phyloP scores from a whole-genome alignment of 2,888 invertebrate genomes.

The Helobdella robusta region DNA sequence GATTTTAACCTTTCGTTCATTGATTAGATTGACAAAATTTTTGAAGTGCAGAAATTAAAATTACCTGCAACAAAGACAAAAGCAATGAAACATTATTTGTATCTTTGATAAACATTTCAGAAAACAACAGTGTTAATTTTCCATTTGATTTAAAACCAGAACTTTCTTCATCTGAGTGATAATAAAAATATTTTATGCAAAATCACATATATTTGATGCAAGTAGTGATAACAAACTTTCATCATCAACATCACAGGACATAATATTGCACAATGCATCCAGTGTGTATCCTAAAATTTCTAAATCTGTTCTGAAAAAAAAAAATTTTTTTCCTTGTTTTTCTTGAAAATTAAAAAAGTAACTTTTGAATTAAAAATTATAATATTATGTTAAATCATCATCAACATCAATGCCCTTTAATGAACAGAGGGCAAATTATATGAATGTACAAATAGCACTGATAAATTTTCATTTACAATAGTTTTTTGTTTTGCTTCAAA shows the following conservation, averaged over 20 bases:
- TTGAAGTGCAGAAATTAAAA: too few relatives aligned
- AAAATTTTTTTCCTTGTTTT: too few relatives aligned
- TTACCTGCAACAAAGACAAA: constrained; percentile 64
- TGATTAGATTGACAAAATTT: too few relatives aligned
- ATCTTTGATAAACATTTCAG: constrained; percentile 90
- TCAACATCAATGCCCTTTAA: not conserved
- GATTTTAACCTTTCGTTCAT: too few relatives aligned
- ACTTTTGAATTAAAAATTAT: not conserved
- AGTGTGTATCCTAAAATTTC: constrained; percentile 85
- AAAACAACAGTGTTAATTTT: constrained; percentile 59
- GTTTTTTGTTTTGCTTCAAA: too few relatives aligned
- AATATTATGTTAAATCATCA: not conserved
- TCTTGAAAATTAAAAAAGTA: not conserved
- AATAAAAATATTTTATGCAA: not conserved
- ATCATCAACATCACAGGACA: constrained; percentile 51
- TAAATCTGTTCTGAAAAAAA: constrained; percentile 59
- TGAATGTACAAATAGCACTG: too few relatives aligned
- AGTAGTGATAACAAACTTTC: constrained; percentile 7
- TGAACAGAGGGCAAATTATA: not conserved
- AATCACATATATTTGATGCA: too few relatives aligned
- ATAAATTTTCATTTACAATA: too few relatives aligned
- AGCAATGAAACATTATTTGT: constrained; percentile 72
- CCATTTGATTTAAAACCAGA: constrained; percentile 32
- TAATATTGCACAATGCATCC: constrained; percentile 82
- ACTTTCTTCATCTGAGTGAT: constrained; percentile 12